A percentile compares a stretch with the other conserved stretches of the same genome.
Conservation (phyloP, 2,797 vertebrate species). For the Knipowitschia caucasica region DNA sequence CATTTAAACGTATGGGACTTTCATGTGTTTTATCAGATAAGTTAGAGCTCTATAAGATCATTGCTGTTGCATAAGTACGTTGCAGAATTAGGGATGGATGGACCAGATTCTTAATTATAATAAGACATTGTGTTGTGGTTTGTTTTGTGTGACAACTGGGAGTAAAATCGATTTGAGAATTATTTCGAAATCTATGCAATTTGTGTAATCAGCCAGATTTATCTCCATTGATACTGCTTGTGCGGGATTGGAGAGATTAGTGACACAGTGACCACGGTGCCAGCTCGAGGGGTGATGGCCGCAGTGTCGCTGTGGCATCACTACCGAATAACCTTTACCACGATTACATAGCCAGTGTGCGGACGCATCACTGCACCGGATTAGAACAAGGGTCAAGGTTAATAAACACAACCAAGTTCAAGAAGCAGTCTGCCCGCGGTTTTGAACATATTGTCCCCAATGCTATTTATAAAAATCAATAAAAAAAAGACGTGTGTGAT, state of each 20-base stretch:
- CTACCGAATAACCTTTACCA: background rate
- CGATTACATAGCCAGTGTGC: background rate
- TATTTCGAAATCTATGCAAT: background rate
- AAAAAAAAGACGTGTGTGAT: background rate
- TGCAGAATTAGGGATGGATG: slow-evolving; percentile 17
- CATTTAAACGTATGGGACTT: background rate
- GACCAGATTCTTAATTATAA: slow-evolving; percentile 1
- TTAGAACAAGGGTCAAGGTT: background rate
- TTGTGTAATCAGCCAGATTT: background rate
- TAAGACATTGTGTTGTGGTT: background rate
- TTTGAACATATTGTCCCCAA: background rate
- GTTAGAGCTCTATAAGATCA: background rate
- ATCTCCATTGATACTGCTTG: slow-evolving; percentile 7
- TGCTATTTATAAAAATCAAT: background rate
- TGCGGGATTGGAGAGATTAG: slow-evolving; percentile 26
- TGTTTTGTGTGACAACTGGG: background rate
- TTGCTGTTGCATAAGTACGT: slow-evolving; percentile 1
- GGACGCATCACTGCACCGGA: background rate
- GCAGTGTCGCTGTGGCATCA: background rate
- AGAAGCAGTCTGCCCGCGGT: background rate
- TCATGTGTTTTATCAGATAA: too few species aligned
- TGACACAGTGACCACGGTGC: slow-evolving; percentile 14
- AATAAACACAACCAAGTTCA: background rate
- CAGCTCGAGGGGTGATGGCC: slow-evolving; percentile 9
- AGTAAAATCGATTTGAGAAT: too few species aligned